A percentile compares a stretch with the other conserved stretches of the same genome.
phyloP scores from a whole-genome alignment of 92 coral and sea anemone species.

The Phymanthus crucifer region DNA sequence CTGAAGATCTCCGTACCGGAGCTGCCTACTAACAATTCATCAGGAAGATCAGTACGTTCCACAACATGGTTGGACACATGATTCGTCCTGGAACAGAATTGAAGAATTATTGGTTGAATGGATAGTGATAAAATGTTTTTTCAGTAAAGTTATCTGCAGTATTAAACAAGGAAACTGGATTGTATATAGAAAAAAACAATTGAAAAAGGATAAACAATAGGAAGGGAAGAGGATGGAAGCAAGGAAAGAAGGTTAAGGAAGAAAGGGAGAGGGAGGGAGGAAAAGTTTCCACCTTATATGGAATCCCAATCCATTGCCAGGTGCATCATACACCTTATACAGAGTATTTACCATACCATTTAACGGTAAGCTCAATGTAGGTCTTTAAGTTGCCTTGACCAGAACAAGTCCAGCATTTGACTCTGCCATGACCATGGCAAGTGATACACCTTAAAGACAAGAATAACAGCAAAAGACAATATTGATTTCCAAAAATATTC shows the following conservation, averaged over 20 bases:
- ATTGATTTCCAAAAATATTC: not conserved
- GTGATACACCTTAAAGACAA: conserved; percentile 57
- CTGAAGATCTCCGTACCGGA: conserved; percentile 81
- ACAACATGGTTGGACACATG: conserved; percentile 70
- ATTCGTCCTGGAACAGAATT: conserved; percentile 56
- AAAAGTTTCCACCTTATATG: no score
- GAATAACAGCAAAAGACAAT: not conserved
- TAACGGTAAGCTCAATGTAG: conserved; percentile 78
- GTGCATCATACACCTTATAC: no score
- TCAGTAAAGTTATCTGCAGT: no score
- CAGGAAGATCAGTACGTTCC: conserved; percentile 77
- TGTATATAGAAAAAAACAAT: no score
- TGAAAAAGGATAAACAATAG: no score
- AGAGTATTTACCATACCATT: conserved; percentile 52
- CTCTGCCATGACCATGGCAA: conserved; percentile 84
- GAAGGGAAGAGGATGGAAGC: no score
- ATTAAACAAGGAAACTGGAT: no score
- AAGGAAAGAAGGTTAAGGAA: no score
- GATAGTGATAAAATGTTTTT: no score
- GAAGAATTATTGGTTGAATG: no score
- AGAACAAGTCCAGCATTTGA: conserved; percentile 67
- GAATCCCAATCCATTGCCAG: no score
- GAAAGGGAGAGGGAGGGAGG: no score
- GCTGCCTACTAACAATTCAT: conserved; percentile 65
- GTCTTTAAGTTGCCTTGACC: conserved; percentile 86